Conservation (phyloP, 2,888 invertebrate species). For the Chaetogeoica ovagalla region DNA sequence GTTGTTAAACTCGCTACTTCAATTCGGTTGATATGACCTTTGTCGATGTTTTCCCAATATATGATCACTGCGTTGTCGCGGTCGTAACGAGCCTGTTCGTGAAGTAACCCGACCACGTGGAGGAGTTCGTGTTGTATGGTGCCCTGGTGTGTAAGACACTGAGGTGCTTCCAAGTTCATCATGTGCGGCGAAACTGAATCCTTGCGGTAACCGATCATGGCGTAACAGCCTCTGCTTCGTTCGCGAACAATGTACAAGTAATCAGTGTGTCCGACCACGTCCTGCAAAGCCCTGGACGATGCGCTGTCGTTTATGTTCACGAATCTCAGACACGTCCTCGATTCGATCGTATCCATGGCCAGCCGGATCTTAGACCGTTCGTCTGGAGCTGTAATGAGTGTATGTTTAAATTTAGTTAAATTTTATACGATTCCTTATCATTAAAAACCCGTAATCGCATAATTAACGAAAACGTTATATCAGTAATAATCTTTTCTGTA, state of each 20-base stretch:
- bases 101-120: constrained; percentile 57
- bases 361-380: constrained; percentile 55
- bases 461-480: too few relatives aligned
- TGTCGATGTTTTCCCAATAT: constrained; percentile 57
- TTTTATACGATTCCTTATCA: too few relatives aligned
- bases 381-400: constrained; percentile 53
- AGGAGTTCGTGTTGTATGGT: constrained; percentile 58
- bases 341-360: constrained; percentile 56
- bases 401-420: too few relatives aligned
- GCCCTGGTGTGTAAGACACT: constrained; percentile 56
- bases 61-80: constrained; percentile 57
- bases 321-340: constrained; percentile 57
- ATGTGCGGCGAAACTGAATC: constrained; percentile 54
- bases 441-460: too few relatives aligned
- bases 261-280: constrained; percentile 24
- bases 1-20: too few relatives aligned
- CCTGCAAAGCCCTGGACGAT: background rate
- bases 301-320: constrained; percentile 51
- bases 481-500: too few relatives aligned
- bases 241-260: constrained; percentile 52
- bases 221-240: constrained; percentile 56
- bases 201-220: constrained; percentile 57
- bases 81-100: constrained; percentile 58
- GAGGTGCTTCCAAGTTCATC: constrained; percentile 57
- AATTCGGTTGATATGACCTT: constrained; percentile 54